phyloP scores from a whole-genome alignment of 2,797 vertebrate species.

The Muscicapa striata region DNA sequence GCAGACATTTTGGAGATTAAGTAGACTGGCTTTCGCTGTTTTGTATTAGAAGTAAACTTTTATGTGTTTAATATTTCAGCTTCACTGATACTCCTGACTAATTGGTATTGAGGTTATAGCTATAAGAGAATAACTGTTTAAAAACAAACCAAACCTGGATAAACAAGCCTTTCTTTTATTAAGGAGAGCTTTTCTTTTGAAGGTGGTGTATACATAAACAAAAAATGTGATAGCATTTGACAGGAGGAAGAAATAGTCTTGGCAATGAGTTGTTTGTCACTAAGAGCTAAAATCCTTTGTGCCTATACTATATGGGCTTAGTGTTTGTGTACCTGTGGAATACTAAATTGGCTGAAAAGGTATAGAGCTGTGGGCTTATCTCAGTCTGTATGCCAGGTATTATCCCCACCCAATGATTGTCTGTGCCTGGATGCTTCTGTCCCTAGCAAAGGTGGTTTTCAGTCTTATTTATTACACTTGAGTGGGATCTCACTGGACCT shows the following conservation, averaged over 20 bases:
- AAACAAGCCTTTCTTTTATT: neutral
- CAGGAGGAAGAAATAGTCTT: neutral
- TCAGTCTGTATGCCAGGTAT: accelerated
- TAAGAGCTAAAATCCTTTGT: neutral
- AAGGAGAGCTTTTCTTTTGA: neutral
- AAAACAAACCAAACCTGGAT: neutral
- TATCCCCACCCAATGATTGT: neutral
- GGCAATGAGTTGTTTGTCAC: neutral
- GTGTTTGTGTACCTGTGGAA: neutral
- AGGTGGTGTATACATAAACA: neutral
- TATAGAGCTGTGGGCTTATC: neutral
- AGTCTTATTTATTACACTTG: neutral
- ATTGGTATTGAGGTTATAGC: neutral
- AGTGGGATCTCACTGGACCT: neutral
- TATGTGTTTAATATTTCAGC: neutral
- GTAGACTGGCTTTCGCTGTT: neutral
- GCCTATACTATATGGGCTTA: neutral
- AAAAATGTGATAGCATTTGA: neutral
- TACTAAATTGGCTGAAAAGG: neutral
- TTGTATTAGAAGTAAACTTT: neutral
- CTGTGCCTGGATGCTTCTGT: neutral
- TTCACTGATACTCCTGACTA: neutral
- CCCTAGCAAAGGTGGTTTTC: neutral
- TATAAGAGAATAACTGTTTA: neutral
- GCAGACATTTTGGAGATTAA: neutral